Conservation (phyloP, 1,140 invertebrate species). For the Amyelois transitella region DNA sequence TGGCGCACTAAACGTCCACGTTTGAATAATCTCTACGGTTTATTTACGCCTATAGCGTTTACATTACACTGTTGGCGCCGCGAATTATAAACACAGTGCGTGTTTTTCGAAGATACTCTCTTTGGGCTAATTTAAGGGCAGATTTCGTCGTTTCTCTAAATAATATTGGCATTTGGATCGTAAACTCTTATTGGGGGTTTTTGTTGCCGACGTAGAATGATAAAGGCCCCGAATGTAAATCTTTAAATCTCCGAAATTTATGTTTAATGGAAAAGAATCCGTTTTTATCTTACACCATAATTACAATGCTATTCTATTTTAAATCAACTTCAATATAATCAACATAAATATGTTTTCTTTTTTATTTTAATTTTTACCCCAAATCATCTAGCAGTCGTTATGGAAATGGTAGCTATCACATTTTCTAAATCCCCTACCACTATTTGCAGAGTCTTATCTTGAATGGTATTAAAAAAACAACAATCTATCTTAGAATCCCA, state of each 20-base stretch:
- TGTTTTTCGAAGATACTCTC: not conserved
- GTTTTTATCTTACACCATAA: not conserved
- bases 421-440: too few species aligned
- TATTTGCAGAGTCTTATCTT: too few species aligned
- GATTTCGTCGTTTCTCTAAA: constrained; percentile 1
- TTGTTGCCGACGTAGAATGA: not conserved
- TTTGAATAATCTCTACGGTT: constrained; percentile 5
- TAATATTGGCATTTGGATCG: constrained; percentile 6
- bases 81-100: not conserved
- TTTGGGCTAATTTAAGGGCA: constrained; percentile 2
- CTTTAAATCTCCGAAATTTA: not conserved
- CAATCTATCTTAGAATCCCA: too few species aligned
- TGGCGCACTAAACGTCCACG: constrained; percentile 1
- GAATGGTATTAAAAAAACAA: too few species aligned
- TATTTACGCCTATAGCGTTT: not conserved
- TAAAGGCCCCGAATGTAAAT: not conserved
- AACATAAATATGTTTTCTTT: too few species aligned
- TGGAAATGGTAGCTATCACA: too few species aligned
- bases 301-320: too few species aligned
- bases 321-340: too few species aligned
- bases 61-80: not conserved
- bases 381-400: too few species aligned
- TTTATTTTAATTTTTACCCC: too few species aligned
- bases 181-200: constrained; percentile 4
- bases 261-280: not conserved